Evolutionary conservation across 2,113 vertebrate species (phyloP).

Genomic region (Ellobius talpinus): DNA sequence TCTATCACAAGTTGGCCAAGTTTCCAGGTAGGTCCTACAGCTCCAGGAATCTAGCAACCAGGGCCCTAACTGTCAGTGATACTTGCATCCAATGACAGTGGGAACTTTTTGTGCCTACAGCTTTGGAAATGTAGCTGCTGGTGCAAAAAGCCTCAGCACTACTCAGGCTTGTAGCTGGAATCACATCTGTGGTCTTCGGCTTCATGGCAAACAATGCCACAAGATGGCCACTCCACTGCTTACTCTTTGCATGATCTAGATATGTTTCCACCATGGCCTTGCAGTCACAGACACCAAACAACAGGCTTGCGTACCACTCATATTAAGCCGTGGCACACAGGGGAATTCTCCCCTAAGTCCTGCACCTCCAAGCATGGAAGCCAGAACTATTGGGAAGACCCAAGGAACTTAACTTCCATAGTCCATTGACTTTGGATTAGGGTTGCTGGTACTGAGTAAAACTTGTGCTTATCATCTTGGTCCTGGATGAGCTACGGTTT

Average conservation of each 20-base stretch:
- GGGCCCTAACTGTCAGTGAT: no score
- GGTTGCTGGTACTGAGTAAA: neutral
- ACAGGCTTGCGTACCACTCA: neutral
- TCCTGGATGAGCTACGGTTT: neutral
- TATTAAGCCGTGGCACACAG: no score
- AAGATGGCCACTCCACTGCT: neutral
- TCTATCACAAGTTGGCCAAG: neutral
- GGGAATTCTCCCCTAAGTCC: neutral
- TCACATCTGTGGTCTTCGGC: neutral
- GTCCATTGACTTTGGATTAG: neutral
- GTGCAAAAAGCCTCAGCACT: neutral
- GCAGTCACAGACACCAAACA: neutral
- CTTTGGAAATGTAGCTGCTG: neutral
- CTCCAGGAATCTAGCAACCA: neutral
- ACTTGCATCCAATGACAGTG: neutral
- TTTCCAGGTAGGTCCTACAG: neutral
- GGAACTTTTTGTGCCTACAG: neutral
- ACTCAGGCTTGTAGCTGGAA: neutral
- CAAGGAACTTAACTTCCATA: neutral
- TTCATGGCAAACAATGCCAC: neutral
- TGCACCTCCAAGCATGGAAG: neutral
- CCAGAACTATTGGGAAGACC: neutral
- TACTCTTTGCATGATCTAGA: neutral
- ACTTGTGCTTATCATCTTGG: neutral
- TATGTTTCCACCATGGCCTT: neutral